These are phyloP conservation scores for Amphilophus citrinellus DNA, from an alignment of 2,113 vertebrate species.

Conservation along the genomic window DNA sequence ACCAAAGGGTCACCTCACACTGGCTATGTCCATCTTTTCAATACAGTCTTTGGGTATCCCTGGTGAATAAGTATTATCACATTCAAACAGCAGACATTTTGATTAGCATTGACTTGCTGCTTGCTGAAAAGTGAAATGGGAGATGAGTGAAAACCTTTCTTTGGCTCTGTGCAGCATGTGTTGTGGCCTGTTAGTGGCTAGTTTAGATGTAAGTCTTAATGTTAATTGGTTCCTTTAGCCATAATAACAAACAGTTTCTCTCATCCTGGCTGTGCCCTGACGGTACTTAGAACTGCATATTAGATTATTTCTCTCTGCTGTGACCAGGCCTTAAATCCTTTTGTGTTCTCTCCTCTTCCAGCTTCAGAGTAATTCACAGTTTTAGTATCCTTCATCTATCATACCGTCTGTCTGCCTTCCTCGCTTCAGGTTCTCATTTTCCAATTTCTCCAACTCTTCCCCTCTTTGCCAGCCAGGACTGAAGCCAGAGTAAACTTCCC, in stretches of 20 bases:
- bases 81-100: not conserved
- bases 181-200: not conserved
- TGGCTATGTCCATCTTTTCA: too few species aligned
- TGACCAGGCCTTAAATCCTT: constrained; percentile 2
- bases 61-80: not conserved
- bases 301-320: not conserved
- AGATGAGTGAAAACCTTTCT: not conserved
- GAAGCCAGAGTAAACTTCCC: constrained; percentile 22
- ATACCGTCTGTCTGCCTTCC: constrained; percentile 4
- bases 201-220: not conserved
- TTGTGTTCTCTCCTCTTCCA: not conserved
- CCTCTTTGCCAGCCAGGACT: constrained; percentile 21
- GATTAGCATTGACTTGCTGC: not conserved
- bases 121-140: not conserved
- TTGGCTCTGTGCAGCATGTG: not conserved
- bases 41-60: too few species aligned
- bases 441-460: constrained; percentile 15
- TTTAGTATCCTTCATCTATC: constrained; percentile 5
- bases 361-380: constrained; percentile 4
- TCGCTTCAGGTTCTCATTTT: constrained; percentile 31
- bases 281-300: not conserved
- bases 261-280: not conserved
- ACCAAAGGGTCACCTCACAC: too few species aligned
- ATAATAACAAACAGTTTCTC: not conserved
- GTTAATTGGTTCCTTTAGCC: not conserved